These are phyloP conservation scores for Bujurquina vittata DNA, from an alignment of 2,113 vertebrate species.

Conservation along the genomic window DNA sequence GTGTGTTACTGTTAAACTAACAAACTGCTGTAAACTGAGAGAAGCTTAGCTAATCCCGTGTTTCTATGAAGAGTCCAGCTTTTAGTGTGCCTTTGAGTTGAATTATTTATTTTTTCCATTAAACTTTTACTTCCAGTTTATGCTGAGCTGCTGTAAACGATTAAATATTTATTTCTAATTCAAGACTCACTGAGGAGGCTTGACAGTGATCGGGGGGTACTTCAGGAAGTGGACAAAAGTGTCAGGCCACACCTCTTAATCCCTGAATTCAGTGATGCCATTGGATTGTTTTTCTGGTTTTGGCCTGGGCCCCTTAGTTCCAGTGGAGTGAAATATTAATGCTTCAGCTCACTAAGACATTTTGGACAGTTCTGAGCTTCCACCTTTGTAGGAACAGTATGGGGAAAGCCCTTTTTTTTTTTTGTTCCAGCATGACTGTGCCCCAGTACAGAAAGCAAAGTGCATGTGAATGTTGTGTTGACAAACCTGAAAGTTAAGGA, in stretches of 20 bases:
- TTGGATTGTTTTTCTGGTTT: not conserved
- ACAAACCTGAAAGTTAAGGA: not conserved
- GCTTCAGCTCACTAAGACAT: not conserved
- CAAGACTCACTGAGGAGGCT: not conserved
- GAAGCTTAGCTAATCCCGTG: slow-evolving; percentile 15
- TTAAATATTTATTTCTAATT: slow-evolving; percentile 31
- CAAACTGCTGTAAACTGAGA: slow-evolving; percentile 35
- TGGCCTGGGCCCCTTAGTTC: not conserved
- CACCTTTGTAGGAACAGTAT: not conserved
- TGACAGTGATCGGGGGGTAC: slow-evolving; percentile 8
- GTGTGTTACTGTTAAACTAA: slow-evolving; percentile 18
- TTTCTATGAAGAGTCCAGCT: slow-evolving; percentile 16
- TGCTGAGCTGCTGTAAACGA: slow-evolving; percentile 28
- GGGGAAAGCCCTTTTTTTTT: not conserved
- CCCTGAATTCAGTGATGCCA: not conserved
- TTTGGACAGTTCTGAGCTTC: not conserved
- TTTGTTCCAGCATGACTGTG: not conserved
- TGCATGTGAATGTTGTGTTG: not conserved
- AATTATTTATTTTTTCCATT: slow-evolving; percentile 44
- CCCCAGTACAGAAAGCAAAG: not conserved
- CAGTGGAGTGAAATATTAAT: not conserved
- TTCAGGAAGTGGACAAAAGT: not conserved
- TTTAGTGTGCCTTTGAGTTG: slow-evolving; percentile 21
- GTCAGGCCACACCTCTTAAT: not conserved
- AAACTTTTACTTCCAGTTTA: slow-evolving; percentile 43